phyloP scores from a whole-genome alignment of 2,888 invertebrate species.

The Protophormia terraenovae region DNA sequence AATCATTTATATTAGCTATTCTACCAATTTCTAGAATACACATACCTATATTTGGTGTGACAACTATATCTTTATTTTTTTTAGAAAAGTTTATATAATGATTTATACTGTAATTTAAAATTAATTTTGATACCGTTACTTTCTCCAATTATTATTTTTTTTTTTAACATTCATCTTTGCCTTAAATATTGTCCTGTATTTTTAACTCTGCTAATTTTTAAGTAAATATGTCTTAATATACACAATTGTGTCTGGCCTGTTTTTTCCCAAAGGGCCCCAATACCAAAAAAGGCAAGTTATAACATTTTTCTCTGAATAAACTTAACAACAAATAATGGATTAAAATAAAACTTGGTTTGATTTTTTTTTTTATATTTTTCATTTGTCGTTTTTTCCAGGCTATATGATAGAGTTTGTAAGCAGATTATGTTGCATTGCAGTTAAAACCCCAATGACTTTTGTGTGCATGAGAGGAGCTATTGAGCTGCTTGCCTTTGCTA shows the following conservation, averaged over 20 bases:
- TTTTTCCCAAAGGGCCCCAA: background rate
- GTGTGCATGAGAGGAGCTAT: constrained; percentile 14
- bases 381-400: background rate
- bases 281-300: background rate
- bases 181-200: no score
- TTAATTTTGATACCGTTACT: no score
- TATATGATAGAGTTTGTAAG: constrained; percentile 11
- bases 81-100: no score
- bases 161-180: no score
- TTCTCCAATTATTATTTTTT: no score
- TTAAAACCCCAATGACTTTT: constrained; percentile 44
- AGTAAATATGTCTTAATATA: background rate
- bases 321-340: background rate
- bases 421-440: constrained; percentile 55
- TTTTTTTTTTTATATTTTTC: background rate
- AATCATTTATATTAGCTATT: no score
- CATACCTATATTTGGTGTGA: no score
- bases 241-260: background rate
- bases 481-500: constrained; percentile 11
- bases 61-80: no score
- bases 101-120: no score
- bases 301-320: background rate
- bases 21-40: no score
- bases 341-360: constrained; percentile 24
- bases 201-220: no score